These are phyloP conservation scores for Oriolus oriolus DNA, from an alignment of 2,113 vertebrate genomes.

Conservation along the genomic window DNA sequence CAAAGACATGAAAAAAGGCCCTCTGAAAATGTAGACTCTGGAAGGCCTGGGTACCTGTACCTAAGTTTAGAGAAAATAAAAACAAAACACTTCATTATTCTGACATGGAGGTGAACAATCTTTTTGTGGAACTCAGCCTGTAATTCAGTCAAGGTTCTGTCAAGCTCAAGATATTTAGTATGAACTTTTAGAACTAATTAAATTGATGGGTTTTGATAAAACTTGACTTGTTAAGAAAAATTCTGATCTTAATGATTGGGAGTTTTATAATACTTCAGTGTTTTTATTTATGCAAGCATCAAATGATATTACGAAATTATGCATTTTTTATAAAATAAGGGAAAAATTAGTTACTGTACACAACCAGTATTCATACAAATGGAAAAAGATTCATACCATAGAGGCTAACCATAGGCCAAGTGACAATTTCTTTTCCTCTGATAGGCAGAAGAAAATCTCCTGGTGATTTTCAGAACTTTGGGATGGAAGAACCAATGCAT, in stretches of 20 bases:
- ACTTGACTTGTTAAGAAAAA: background rate
- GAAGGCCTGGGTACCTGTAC: background rate
- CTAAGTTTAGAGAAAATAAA: background rate
- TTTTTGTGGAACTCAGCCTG: background rate
- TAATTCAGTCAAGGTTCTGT: background rate
- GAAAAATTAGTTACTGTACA: background rate
- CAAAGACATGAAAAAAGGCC: fast-evolving
- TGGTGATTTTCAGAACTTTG: background rate
- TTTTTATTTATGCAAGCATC: background rate
- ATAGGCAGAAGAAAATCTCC: background rate
- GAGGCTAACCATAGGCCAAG: background rate
- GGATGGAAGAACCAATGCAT: background rate
- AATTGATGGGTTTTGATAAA: background rate
- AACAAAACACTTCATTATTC: background rate
- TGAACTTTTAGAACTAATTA: background rate
- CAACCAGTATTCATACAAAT: background rate
- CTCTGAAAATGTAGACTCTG: background rate
- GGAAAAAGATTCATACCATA: background rate
- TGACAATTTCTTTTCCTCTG: background rate
- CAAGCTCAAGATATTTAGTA: background rate
- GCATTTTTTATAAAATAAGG: background rate
- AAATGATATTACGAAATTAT: background rate
- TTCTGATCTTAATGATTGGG: background rate
- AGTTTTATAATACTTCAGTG: background rate
- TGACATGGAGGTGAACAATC: background rate